Percentiles rank a stretch among this genome's conserved stretches.
phyloP scores from a whole-genome alignment of 1,140 invertebrate genomes.

The Dinoponera quadriceps region DNA sequence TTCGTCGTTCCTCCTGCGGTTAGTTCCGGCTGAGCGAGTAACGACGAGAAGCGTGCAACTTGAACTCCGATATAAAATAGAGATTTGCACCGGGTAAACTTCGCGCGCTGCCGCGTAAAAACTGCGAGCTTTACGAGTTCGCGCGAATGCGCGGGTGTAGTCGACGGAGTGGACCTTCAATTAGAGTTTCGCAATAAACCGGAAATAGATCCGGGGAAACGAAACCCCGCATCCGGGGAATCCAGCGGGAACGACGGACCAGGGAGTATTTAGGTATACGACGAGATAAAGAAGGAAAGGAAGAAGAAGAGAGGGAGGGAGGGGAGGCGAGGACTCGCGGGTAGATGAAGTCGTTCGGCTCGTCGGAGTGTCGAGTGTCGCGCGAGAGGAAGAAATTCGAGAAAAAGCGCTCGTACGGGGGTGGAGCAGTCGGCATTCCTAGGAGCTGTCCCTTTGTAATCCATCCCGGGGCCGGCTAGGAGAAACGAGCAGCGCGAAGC shows the following conservation, averaged over 20 bases:
- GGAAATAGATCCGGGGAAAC: conserved; percentile 5
- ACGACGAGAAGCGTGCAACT: neutral
- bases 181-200: conserved; percentile 51
- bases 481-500: conserved; percentile 42
- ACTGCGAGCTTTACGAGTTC: conserved; percentile 20
- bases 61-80: conserved; percentile 3
- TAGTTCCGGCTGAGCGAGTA: no score
- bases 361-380: neutral
- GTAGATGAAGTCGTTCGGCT: conserved; percentile 59
- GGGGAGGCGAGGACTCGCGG: neutral
- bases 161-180: conserved; percentile 24
- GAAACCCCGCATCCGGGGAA: neutral
- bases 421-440: conserved; percentile 60
- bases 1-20: no score
- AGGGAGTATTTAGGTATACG: conserved; percentile 26
- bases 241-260: neutral
- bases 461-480: conserved; percentile 54
- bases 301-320: no score
- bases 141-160: neutral
- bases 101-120: conserved; percentile 36
- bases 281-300: no score
- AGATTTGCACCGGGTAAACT: conserved; percentile 16
- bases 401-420: conserved; percentile 41
- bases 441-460: conserved; percentile 67
- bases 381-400: conserved; percentile 60